Evolutionary conservation across 2,888 invertebrate species (phyloP), one percentile per base, ranked within the genome.

Genomic region (Arge pagana): DNA sequence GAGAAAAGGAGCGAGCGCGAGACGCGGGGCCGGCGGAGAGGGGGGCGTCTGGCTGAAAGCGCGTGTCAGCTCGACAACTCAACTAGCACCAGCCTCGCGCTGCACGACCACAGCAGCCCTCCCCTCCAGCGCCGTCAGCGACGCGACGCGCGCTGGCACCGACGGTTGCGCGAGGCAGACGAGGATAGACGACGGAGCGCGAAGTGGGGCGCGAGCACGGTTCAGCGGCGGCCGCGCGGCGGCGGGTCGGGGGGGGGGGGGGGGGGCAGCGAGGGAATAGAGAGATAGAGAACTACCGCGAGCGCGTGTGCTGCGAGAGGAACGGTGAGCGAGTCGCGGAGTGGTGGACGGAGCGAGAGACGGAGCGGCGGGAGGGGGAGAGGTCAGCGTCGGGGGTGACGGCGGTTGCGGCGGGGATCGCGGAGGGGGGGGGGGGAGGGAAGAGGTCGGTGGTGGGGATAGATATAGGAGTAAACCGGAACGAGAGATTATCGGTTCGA

Each of bases 31-130:
- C 8, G 23, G 58, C 50, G 45, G 37, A 53, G 50, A 41, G 35
- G 37, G 15, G 36, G 26, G 37, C 24, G 13, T 19, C 48, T 56
- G 62, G 36, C 35, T 60, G 59, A 60, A 56, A 68, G 67, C 74
- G 72, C 72, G 75, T 75, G 76, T 75, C 76, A 75, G 72, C 70
- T 74, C 74, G 75, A 76, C 76, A 76, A 76, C 76, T 75, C 76
- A 76, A 76, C 76, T 76, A 76, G 75, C 76, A 71, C 72, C 70
- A 69, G 58, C 61, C 66, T 65, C 62, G 45, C 66, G 64, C 67
- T 67, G 65, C 33, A 45, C 45, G 35, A 24, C 21, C 45, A 2
- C 31, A 33, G 33, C 45, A 8, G 21, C 24, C 19, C 33, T 23
- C 23, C 45, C 26, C 33, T 18, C 16, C 45, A 10, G 31, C 11